A percentile compares a stretch with the other conserved stretches of the same genome.
phyloP scores from a whole-genome alignment of 30 jellyfish, hydroid and myxozoan species.

The Mastigias papua region DNA sequence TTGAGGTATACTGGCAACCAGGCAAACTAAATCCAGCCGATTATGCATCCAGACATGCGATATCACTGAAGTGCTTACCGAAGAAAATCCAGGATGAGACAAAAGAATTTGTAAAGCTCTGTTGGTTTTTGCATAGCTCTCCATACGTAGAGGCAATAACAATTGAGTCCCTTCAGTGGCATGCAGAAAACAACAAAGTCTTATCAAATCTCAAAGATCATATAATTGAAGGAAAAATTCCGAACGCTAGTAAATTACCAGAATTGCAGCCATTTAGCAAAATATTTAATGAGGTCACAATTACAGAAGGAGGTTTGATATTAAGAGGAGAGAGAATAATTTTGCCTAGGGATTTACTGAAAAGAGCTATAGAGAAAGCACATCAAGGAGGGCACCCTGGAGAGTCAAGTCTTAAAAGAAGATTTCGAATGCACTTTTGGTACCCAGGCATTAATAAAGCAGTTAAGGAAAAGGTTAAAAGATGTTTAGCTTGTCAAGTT shows the following conservation, averaged over 20 bases:
- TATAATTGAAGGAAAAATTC: constrained; percentile 7
- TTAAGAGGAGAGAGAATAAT: constrained; percentile 47
- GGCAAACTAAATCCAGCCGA: constrained; percentile 49
- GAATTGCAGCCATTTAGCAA: constrained; percentile 29
- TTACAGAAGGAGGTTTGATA: constrained; percentile 58
- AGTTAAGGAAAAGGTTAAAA: constrained; percentile 6
- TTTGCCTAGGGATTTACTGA: constrained; percentile 50
- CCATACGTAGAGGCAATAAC: constrained; percentile 54
- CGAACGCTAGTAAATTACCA: constrained; percentile 19
- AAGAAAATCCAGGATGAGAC: constrained; percentile 12
- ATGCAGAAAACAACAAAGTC: constrained; percentile 20
- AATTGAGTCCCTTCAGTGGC: constrained; percentile 26
- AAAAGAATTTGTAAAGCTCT: constrained; percentile 21
- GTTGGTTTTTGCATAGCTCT: constrained; percentile 52
- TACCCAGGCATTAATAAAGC: constrained; percentile 47
- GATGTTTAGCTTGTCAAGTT: constrained; percentile 61
- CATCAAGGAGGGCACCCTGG: constrained; percentile 82
- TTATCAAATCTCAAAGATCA: constrained; percentile 24
- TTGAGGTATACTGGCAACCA: constrained; percentile 13
- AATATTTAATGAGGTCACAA: constrained; percentile 47
- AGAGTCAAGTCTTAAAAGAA: constrained; percentile 18
- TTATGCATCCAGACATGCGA: constrained; percentile 37
- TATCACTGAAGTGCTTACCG: neutral
- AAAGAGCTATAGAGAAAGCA: constrained; percentile 41
- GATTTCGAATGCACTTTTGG: constrained; percentile 69